These are phyloP conservation scores for Theocolax elegans DNA, from an alignment of 1,140 invertebrate genomes.

Conservation along the genomic window DNA sequence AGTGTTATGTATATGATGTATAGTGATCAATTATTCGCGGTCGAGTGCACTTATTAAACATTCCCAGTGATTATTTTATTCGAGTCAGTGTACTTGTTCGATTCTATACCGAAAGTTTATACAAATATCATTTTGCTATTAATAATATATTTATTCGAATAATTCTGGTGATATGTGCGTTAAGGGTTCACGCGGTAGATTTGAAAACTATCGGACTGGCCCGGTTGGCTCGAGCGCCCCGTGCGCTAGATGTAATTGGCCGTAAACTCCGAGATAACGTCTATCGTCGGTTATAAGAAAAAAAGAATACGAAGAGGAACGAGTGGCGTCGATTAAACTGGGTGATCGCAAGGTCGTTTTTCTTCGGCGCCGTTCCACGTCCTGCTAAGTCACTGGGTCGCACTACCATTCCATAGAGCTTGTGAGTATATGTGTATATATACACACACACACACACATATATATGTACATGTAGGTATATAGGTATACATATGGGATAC, in stretches of 20 bases:
- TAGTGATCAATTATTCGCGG: too few species aligned
- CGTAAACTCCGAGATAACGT: constrained; percentile 23
- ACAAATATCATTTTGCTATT: too few species aligned
- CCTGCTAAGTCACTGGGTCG: constrained; percentile 25
- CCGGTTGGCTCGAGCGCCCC: too few species aligned
- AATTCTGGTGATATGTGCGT: too few species aligned
- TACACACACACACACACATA: neutral
- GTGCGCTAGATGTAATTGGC: constrained; percentile 18
- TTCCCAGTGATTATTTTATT: too few species aligned
- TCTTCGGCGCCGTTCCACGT: neutral
- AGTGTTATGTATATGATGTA: too few species aligned
- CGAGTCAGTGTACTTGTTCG: too few species aligned
- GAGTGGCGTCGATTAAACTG: constrained; percentile 8
- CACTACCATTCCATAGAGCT: constrained; percentile 1
- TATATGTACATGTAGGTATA: neutral
- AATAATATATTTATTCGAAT: too few species aligned
- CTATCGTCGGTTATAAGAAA: neutral
- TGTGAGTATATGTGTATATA: constrained; percentile 16
- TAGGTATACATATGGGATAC: neutral
- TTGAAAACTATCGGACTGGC: too few species aligned
- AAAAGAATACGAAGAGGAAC: neutral
- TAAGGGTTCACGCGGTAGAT: too few species aligned
- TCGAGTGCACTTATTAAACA: too few species aligned
- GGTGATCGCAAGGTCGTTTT: constrained; percentile 17
- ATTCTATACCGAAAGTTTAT: too few species aligned